phyloP scores from a whole-genome alignment of 1,140 invertebrate species.

The Lepidostoma basale region DNA sequence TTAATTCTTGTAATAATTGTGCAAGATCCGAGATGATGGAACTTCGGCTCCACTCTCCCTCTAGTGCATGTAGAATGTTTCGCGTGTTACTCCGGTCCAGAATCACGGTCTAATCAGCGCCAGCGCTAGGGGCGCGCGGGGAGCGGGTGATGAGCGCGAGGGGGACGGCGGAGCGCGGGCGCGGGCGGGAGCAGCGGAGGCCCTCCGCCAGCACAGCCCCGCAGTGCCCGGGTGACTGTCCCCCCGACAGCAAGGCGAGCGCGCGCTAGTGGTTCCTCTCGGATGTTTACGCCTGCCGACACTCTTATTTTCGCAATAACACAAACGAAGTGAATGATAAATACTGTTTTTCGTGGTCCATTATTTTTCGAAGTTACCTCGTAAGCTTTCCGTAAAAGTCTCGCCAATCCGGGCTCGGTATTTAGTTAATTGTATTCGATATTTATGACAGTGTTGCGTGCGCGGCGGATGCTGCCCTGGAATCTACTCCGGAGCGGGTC shows the following conservation, averaged over 20 bases:
- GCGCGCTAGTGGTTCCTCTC: not conserved
- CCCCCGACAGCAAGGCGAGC: conserved; percentile 23
- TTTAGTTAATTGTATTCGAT: conserved; percentile 25
- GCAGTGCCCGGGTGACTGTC: conserved; percentile 38
- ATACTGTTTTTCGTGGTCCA: not conserved
- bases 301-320: not conserved
- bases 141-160: conserved; percentile 52
- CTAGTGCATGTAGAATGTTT: conserved; percentile 3
- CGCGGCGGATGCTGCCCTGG: conserved; percentile 9
- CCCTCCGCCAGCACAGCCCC: conserved; percentile 54
- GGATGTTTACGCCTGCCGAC: conserved; percentile 10
- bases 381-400: not conserved
- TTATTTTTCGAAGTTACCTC: not conserved
- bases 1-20: not conserved
- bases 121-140: conserved; percentile 53
- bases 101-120: conserved; percentile 36
- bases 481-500: conserved; percentile 2
- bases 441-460: conserved; percentile 31
- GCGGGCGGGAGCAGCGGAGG: conserved; percentile 50
- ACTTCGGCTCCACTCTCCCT: not conserved
- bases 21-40: not conserved
- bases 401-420: conserved; percentile 9
- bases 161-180: conserved; percentile 48
- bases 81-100: conserved; percentile 30
- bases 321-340: not conserved